phyloP scores from a whole-genome alignment of 2,888 invertebrate genomes.

The Polymixis flavicincta region DNA sequence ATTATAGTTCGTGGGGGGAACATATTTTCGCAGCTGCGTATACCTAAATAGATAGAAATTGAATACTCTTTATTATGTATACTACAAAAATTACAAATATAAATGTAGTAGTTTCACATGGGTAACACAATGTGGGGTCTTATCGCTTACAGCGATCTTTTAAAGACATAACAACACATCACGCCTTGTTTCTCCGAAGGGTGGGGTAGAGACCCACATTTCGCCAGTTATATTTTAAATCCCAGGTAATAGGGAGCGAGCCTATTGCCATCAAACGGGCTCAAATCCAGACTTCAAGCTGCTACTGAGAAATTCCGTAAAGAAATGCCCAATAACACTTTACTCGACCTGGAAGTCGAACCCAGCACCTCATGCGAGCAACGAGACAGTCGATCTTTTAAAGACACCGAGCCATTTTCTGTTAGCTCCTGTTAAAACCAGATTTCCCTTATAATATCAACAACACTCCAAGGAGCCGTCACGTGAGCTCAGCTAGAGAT shows the following conservation, averaged over 20 bases:
- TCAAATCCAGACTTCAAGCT: no score
- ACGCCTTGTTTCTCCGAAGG: no score
- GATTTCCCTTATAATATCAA: slow-evolving; percentile 12
- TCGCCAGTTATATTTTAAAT: no score
- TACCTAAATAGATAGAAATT: not conserved
- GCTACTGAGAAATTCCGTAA: no score
- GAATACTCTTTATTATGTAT: not conserved
- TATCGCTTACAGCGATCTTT: not conserved
- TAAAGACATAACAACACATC: no score
- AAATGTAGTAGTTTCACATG: not conserved
- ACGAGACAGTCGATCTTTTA: no score
- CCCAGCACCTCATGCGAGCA: no score
- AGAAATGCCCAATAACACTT: no score
- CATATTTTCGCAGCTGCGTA: not conserved
- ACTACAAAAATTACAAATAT: not conserved
- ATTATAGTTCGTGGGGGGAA: not conserved
- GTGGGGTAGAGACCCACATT: no score
- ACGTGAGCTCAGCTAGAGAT: slow-evolving; percentile 5
- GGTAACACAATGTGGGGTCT: not conserved
- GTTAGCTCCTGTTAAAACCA: not conserved
- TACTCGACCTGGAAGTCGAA: no score
- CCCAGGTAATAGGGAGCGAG: no score
- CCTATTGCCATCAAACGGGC: no score
- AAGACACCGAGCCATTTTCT: not conserved
- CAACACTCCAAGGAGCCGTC: slow-evolving; percentile 22